A percentile compares a stretch with the other conserved stretches of the same genome.
These are phyloP conservation scores for Mylabris sibirica DNA, from an alignment of 2,888 invertebrate genomes.

Conservation along the genomic window DNA sequence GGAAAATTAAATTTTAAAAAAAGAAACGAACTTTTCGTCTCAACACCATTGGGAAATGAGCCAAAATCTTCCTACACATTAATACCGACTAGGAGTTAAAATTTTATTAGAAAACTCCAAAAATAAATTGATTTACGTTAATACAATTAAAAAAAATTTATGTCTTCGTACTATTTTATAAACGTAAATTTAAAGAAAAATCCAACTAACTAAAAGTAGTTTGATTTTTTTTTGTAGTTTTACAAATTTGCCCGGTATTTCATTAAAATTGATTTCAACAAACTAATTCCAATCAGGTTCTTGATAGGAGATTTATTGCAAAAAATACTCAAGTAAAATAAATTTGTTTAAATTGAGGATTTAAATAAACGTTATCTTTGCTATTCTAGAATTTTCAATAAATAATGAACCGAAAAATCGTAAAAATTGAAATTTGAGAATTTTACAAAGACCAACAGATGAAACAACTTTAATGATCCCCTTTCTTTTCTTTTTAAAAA, in stretches of 20 bases:
- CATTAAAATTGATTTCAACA: neutral
- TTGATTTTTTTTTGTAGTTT: neutral
- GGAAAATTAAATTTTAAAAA: no score
- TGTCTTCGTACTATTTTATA: no score
- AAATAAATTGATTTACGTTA: conserved; percentile 24
- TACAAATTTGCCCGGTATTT: neutral
- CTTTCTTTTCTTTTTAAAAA: neutral
- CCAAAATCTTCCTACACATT: conserved; percentile 27
- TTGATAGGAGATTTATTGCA: neutral
- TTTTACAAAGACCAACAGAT: neutral
- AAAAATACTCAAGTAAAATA: neutral
- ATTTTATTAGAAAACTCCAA: conserved; percentile 30
- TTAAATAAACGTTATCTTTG: neutral
- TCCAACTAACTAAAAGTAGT: neutral
- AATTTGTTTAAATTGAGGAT: neutral
- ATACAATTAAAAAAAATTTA: neutral
- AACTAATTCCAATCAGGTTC: conserved; percentile 6
- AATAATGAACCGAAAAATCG: neutral
- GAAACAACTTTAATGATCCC: neutral
- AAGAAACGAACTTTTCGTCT: conserved; percentile 5
- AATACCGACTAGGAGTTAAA: conserved; percentile 25
- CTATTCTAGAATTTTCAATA: neutral
- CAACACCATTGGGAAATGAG: conserved; percentile 21
- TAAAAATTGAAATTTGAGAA: conserved; percentile 10
- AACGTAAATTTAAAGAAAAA: neutral